These are phyloP conservation scores for Lepeophtheirus nordmannii DNA, from an alignment of 2,888 invertebrate species.

Conservation along the genomic window DNA sequence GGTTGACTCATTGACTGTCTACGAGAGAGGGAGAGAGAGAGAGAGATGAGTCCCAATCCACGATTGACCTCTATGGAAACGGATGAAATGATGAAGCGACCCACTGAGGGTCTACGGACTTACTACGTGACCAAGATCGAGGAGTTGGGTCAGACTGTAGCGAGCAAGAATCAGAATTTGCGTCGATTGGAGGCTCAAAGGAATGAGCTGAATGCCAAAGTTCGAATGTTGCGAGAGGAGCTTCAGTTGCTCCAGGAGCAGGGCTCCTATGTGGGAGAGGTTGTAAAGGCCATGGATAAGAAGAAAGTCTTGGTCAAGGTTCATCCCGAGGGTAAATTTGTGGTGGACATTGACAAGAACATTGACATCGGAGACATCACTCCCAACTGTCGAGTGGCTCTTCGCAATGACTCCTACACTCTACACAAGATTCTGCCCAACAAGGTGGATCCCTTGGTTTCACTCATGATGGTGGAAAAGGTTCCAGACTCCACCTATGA, in stretches of 20 bases:
- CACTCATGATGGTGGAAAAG: slow-evolving; percentile 99
- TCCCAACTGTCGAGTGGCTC: slow-evolving; percentile 89
- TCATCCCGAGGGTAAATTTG: slow-evolving; percentile 85
- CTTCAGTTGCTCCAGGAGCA: slow-evolving; percentile 86
- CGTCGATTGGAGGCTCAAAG: slow-evolving; percentile 91
- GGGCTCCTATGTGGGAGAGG: slow-evolving; percentile 98
- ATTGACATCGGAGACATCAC: slow-evolving; percentile 96
- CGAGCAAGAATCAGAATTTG: slow-evolving; percentile 94
- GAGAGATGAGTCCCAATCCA: not conserved
- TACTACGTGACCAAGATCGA: slow-evolving; percentile 97
- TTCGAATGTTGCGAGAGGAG: slow-evolving; percentile 92
- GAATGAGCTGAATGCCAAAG: slow-evolving; percentile 97
- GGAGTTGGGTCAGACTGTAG: slow-evolving; percentile 81
- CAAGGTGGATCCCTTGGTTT: slow-evolving; percentile 52
- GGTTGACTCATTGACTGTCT: not conserved
- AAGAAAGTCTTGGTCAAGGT: slow-evolving; percentile 94
- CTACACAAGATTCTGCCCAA: slow-evolving; percentile 96
- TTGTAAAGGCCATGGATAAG: slow-evolving; percentile 99
- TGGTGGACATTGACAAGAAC: slow-evolving; percentile 96
- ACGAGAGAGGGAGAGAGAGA: not conserved
- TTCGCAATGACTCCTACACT: slow-evolving; percentile 95
- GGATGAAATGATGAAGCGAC: slow-evolving; percentile 37
- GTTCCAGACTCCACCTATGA: slow-evolving; percentile 99
- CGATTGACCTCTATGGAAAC: slow-evolving; percentile 48
- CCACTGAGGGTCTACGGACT: not conserved